A percentile compares a stretch with the other conserved stretches of the same genome.
Evolutionary conservation across 2,113 vertebrate species (phyloP).

Genomic region (Psettodes erumei): DNA sequence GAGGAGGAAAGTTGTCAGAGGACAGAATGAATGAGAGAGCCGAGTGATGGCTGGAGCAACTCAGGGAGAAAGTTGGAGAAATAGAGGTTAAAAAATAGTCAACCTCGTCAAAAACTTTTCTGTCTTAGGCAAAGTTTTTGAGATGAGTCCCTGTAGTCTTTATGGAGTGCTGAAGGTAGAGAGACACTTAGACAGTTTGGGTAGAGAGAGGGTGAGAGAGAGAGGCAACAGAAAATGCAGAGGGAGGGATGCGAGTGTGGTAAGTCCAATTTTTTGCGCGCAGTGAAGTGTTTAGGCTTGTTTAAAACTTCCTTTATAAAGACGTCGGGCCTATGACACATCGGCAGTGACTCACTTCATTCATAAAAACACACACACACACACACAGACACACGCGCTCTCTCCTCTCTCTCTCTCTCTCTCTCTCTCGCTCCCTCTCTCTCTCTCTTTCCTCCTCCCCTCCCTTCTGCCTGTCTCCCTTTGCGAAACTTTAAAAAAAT

Average conservation of each 20-base stretch:
- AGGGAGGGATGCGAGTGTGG: conserved; percentile 84
- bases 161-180: conserved; percentile 61
- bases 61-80: conserved; percentile 31
- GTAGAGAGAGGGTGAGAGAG: conserved; percentile 64
- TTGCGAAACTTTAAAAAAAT: conserved; percentile 75
- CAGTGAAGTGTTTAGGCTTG: conserved; percentile 90
- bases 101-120: conserved; percentile 66
- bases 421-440: conserved; percentile 46
- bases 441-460: conserved; percentile 62
- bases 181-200: conserved; percentile 60
- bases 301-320: conserved; percentile 91
- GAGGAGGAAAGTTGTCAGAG: conserved; percentile 71
- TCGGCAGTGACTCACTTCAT: conserved; percentile 88
- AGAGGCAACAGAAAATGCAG: conserved; percentile 70
- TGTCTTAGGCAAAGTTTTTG: conserved; percentile 63
- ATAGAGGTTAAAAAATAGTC: conserved; percentile 13
- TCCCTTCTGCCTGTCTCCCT: conserved; percentile 73
- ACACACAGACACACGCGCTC: conserved; percentile 37
- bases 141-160: conserved; percentile 64
- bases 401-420: conserved; percentile 47
- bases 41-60: conserved; percentile 55
- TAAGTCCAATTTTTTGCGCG: conserved; percentile 87
- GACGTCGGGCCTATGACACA: conserved; percentile 88
- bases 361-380: conserved; percentile 85
- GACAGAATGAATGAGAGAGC: conserved; percentile 72